Conservation (phyloP, 2,113 vertebrate genomes). For the Pipa parva region DNA sequence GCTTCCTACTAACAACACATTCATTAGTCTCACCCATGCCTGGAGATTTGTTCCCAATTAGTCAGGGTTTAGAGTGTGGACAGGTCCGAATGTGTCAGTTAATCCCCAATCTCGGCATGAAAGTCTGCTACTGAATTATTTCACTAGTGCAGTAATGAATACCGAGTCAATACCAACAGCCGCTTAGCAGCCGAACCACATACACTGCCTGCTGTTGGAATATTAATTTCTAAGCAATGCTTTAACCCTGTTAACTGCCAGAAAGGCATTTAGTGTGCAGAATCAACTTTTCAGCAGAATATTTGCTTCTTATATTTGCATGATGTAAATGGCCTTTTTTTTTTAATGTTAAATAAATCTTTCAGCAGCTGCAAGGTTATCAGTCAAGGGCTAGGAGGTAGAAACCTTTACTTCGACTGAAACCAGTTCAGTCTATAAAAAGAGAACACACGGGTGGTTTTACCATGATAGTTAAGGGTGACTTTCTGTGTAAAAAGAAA, state of each 20-base stretch:
- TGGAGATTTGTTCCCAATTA: neutral
- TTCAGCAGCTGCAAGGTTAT: too few relatives aligned
- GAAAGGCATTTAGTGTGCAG: neutral
- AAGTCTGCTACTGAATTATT: neutral
- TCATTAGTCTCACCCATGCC: neutral
- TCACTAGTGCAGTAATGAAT: conserved; percentile 1
- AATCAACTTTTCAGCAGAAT: too few relatives aligned
- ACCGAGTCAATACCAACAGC: conserved; percentile 8
- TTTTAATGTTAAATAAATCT: too few relatives aligned
- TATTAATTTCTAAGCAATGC: neutral
- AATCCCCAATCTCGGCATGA: neutral
- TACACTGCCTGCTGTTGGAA: neutral
- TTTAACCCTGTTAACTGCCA: neutral
- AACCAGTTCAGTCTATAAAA: too few relatives aligned
- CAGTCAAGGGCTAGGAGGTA: too few relatives aligned
- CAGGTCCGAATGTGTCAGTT: neutral
- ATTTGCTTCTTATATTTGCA: too few relatives aligned
- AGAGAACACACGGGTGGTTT: too few relatives aligned
- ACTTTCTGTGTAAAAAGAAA: too few relatives aligned
- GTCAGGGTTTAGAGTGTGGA: neutral
- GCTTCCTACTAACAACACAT: too few relatives aligned
- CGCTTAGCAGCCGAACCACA: conserved; percentile 1
- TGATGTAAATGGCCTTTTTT: too few relatives aligned
- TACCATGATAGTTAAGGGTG: too few relatives aligned
- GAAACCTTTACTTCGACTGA: too few relatives aligned